Base-by-base conservation (phyloP, 1,140 invertebrate species). In the Paraescarpia echinospica region DNA sequence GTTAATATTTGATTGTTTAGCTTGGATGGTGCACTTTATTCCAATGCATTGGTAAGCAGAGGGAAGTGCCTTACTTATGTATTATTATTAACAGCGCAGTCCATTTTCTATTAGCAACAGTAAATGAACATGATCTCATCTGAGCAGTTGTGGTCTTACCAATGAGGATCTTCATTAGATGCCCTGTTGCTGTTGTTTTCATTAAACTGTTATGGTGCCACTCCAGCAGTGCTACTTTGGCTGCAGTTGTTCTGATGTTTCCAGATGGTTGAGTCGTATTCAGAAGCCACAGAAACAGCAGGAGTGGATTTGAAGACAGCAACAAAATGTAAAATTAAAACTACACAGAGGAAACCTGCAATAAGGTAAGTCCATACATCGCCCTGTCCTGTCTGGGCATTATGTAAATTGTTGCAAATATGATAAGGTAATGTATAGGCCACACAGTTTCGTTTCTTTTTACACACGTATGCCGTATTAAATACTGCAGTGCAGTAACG, bases 391-490 rank as follows among this genome's bases (percentile, higher is more conserved):
- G 48, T 51, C 48, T 51, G 98, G 0, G 96, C 97, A 27, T 91
- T 35, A 90, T 93, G 89, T 51, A 93, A 89, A 41, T 92, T n/a
- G 93, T 94, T 1, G 92, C 94, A 59, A 97, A 98, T 4, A 97
- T 41, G 41, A 41, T 41, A n/a, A n/a, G n/a, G n/a, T n/a, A n/a
- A n/a, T n/a, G n/a, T n/a, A n/a, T n/a, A n/a, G n/a, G n/a, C n/a
- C n/a, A n/a, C n/a, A n/a, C n/a, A n/a, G n/a, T n/a, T n/a, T n/a
- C n/a, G n/a, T n/a, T n/a, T n/a, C n/a, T n/a, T n/a, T n/a, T n/a
- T n/a, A n/a, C n/a, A n/a, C n/a, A n/a, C n/a, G n/a, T n/a, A n/a
- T n/a, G n/a, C n/a, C n/a, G n/a, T n/a, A n/a, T n/a, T n/a, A n/a
- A n/a, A n/a, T n/a, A n/a, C n/a, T n/a, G n/a, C n/a, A n/a, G n/a